Base-by-base conservation (phyloP, 92 coral and sea anemone genomes). In the Desmophyllum pertusum region DNA sequence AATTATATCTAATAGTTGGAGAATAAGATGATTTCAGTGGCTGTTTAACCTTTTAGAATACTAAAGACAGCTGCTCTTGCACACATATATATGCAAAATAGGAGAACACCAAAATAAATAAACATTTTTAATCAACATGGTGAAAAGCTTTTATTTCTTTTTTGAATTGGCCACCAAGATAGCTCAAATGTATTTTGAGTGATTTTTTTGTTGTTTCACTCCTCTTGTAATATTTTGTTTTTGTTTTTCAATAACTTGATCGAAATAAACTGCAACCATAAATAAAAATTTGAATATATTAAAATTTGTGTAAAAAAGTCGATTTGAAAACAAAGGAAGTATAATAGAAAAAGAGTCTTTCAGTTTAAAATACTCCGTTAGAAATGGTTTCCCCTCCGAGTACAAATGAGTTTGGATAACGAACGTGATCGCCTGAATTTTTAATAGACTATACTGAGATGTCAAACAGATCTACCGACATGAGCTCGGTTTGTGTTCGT, bases 21-120 rank as follows among this genome's bases (percentile, higher is more conserved):
- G 37, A 4, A 6, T 17, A 9, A 15, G 45, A 19, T 27, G 0
- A 67, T 43, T 37, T 10, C 25, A 45, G 53, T 59, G 13, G 8
- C 76, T 48, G 19, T 80, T 52, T 33, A 36, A 48, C 62, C 11
- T 64, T 64, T 42, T 6, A 27, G 36, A 15, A 37, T 18, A 30
- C 18, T 57, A 21, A 48, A 45, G 74, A 79, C 84, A 79, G 84
- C 74, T 79, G 84, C 43, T 31, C 6, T 46, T 5, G 48, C 21
- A 21, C 30, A 37, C 18, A 2, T 30, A 65, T 15, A 35, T 75
- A 75, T 48, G 66, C 79, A 27, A 61, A 35, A 42, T 18, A 18
- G 37, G 57, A 30, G 62, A 30, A 48, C n/a, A 48, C 23, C 41
- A 25, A 66, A 46, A 65, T 33, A 65, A 79, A 79, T 79, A 65